A percentile compares a stretch with the other conserved stretches of the same genome.
Conservation (phyloP, 2,797 vertebrate species). For the Phrynocephalus vlangalii region DNA sequence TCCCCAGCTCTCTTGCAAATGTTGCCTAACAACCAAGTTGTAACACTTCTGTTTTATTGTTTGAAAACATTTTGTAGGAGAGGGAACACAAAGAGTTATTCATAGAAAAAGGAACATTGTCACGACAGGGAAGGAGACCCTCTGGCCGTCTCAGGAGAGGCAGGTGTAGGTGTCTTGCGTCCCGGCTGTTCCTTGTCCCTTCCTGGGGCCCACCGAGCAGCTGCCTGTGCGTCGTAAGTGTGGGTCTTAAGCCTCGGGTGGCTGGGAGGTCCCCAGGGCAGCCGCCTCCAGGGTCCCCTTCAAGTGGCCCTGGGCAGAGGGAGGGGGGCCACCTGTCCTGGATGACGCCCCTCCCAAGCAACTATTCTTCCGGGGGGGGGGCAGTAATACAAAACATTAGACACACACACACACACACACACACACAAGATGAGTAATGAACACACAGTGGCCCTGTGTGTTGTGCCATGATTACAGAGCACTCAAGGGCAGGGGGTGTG, state of each 20-base stretch:
- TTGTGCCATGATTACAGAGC: too few relatives aligned
- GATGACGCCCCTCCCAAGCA: not conserved
- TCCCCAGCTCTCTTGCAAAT: too few relatives aligned
- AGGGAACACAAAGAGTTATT: not conserved
- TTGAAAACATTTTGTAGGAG: conserved; percentile 31
- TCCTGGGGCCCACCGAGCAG: too few relatives aligned
- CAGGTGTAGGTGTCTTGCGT: too few relatives aligned
- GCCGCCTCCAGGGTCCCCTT: not conserved
- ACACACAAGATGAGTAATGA: not conserved
- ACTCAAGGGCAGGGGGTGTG: too few relatives aligned
- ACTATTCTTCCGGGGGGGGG: not conserved
- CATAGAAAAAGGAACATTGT: not conserved
- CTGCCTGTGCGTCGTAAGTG: too few relatives aligned
- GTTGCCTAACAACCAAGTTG: not conserved
- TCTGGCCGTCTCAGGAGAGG: too few relatives aligned
- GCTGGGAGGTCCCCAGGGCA: too few relatives aligned
- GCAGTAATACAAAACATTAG: not conserved
- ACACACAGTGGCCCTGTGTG: not conserved
- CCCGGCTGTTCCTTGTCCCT: too few relatives aligned
- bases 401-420: not conserved
- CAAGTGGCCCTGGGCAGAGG: too few relatives aligned
- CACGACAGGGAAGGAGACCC: too few relatives aligned
- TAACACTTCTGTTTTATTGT: not conserved
- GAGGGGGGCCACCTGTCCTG: not conserved
- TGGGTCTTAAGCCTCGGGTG: too few relatives aligned